Conservation (phyloP, 2,797 vertebrate species). For the Craterocephalus amniculus region DNA sequence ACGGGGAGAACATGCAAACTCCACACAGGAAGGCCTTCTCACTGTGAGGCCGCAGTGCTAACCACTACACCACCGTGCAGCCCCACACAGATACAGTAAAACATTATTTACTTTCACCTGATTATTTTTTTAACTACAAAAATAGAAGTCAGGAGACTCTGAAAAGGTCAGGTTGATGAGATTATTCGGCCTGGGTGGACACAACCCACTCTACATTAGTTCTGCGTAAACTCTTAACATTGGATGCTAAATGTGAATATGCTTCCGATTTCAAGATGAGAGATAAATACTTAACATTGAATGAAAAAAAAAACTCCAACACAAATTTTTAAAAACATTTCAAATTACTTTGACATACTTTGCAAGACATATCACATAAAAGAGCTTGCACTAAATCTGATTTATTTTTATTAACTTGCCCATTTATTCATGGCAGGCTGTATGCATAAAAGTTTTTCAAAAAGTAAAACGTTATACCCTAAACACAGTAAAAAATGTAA, state of each 20-base stretch:
- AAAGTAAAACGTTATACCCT: neutral
- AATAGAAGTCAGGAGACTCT: too few relatives aligned
- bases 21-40: too few relatives aligned
- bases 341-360: neutral
- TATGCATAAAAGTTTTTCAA: neutral
- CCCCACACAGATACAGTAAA: too few relatives aligned
- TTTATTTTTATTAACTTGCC: neutral
- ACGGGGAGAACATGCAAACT: too few relatives aligned
- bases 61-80: too few relatives aligned
- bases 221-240: neutral
- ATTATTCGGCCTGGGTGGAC: neutral
- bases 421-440: neutral
- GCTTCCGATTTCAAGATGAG: neutral
- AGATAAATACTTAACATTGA: too few relatives aligned
- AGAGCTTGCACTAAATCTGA: neutral
- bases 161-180: neutral
- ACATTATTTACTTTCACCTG: too few relatives aligned
- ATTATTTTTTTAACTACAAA: too few relatives aligned
- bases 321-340: too few relatives aligned
- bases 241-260: neutral
- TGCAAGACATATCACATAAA: too few relatives aligned
- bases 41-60: too few relatives aligned
- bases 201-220: slow-evolving; percentile 1
- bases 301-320: too few relatives aligned
- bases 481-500: neutral